Base-by-base conservation (phyloP, 2,797 vertebrate species). In the Sparus aurata region DNA sequence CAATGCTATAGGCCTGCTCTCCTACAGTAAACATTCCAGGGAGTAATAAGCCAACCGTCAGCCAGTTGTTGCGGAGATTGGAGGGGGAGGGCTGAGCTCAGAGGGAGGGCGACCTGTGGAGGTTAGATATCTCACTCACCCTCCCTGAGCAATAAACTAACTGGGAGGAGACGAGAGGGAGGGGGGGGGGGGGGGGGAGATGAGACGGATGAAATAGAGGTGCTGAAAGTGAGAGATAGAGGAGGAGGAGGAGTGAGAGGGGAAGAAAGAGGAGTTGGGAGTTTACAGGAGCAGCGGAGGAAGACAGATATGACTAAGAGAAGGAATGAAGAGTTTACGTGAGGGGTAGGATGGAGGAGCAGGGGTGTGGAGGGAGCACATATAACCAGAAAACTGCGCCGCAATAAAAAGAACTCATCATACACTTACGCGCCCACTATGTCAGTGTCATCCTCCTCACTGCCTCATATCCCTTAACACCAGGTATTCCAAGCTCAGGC, bases 101-200 rank as follows among this genome's bases (percentile, higher is more conserved):
- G 75, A 64, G 69, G 63, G 74, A 80, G 63, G 71, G 22, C 30
- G 62, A 85, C 88, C 85, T 85, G 83, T 70, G 57, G 75, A 80
- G 84, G 86, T 87, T 90, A 49, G 83, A 84, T 82, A 81, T 79
- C 90, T 92, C 82, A 58, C 86, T 92, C 83, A 59, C 72, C 76
- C 80, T 80, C 75, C 25, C 63, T 60, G 60, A 64, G 76, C 66
- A 87, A 87, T 91, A 90, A 89, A 82, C 78, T 77, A 72, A 83
- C 76, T 58, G 75, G 53, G 73, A 80, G 67, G 68, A 73, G 60
- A 66, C 17, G 34, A 55, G 27, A 27, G 66, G 38, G 64, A 22
- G 22, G 2, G 9, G 11, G 20, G 64, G 68, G 34, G 22, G 2
- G 9, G 11, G 20, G 64, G 68, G 34, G 22, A 27, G 52, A 79